Percentiles rank a stretch among this genome's conserved stretches.
phyloP scores from a whole-genome alignment of 2,888 invertebrate species.

The Balanococcus diminutus region DNA sequence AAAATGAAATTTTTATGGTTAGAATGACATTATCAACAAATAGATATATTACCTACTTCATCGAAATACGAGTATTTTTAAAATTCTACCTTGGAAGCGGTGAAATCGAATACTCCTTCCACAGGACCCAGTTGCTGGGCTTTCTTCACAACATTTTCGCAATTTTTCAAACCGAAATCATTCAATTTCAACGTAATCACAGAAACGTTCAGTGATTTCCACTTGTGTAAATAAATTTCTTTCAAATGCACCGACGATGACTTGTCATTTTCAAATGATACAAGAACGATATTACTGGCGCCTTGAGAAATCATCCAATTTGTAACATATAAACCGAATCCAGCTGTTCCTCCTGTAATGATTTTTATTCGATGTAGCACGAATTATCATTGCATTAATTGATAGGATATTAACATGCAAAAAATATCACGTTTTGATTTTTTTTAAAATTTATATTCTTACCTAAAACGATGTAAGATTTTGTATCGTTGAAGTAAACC shows the following conservation, averaged over 20 bases:
- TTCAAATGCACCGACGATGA: neutral
- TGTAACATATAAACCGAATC: conserved; percentile 45
- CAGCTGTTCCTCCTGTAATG: conserved; percentile 3
- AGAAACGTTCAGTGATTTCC: conserved; percentile 25
- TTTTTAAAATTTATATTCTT: too few species aligned
- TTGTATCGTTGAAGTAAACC: conserved; percentile 19
- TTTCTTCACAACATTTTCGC: conserved; percentile 37
- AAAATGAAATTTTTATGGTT: neutral
- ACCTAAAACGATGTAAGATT: conserved; percentile 47
- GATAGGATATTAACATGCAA: too few species aligned
- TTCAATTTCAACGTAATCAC: neutral
- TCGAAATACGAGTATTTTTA: too few species aligned
- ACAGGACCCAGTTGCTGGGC: neutral
- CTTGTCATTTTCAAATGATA: neutral
- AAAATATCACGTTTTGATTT: too few species aligned
- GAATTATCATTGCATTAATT: neutral
- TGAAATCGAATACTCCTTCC: conserved; percentile 50
- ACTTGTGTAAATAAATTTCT: conserved; percentile 25
- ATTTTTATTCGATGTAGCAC: neutral
- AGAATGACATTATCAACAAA: neutral
- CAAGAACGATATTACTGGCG: neutral
- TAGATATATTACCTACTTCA: neutral
- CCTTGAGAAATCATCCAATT: conserved; percentile 47
- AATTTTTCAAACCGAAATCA: neutral
- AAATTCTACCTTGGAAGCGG: conserved; percentile 31